phyloP scores from a whole-genome alignment of 2,113 vertebrate genomes.

The Campylomormyrus tamandua region DNA sequence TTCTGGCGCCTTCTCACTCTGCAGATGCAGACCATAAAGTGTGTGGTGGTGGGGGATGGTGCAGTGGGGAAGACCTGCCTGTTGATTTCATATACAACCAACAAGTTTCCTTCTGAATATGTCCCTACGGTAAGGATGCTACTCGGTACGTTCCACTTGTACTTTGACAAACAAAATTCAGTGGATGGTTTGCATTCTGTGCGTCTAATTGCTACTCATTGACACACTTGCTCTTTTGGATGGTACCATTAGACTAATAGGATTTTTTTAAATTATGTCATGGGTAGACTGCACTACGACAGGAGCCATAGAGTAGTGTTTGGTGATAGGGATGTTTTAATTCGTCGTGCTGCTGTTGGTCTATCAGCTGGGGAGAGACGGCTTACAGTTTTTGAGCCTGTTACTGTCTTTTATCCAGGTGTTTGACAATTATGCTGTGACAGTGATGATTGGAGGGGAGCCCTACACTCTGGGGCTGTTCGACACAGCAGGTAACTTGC shows the following conservation, averaged over 20 bases:
- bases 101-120: constrained; percentile 97
- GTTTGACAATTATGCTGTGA: constrained; percentile 98
- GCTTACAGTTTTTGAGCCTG: background rate
- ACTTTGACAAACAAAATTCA: background rate
- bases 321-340: background rate
- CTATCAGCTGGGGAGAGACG: background rate
- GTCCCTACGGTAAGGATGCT: constrained; percentile 83
- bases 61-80: constrained; percentile 98
- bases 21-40: constrained; percentile 98
- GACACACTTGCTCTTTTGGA: background rate
- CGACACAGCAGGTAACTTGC: constrained; percentile 84
- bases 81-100: constrained; percentile 96
- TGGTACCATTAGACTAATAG: background rate
- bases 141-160: background rate
- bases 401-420: constrained; percentile 60
- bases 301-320: background rate
- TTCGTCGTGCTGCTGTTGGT: background rate
- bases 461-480: constrained; percentile 95
- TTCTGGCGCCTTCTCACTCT: constrained; percentile 8
- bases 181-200: background rate
- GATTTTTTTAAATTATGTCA: background rate
- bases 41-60: constrained; percentile 93
- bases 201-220: background rate
- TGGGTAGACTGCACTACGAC: background rate
- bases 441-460: constrained; percentile 97